A percentile compares a stretch with the other conserved stretches of the same genome.
These are phyloP conservation scores for Zhuqinia jingwanae DNA, from an alignment of 2,888 invertebrate species.

Conservation along the genomic window DNA sequence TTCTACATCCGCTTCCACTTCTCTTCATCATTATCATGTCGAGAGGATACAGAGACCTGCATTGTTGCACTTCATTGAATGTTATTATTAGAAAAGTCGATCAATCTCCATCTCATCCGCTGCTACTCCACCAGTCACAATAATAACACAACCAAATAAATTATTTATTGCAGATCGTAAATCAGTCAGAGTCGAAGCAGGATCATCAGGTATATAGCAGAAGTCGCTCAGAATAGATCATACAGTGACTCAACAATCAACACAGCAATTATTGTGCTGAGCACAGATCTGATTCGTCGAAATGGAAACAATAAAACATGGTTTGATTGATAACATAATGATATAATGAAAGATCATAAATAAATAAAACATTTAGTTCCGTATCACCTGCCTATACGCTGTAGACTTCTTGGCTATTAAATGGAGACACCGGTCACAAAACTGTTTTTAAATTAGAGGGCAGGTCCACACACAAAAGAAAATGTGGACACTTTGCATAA, in stretches of 20 bases:
- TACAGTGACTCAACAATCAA: too few relatives aligned
- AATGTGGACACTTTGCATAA: too few relatives aligned
- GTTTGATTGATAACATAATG: slow-evolving; percentile 45
- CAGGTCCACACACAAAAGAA: too few relatives aligned
- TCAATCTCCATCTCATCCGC: slow-evolving; percentile 9
- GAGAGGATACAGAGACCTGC: neutral
- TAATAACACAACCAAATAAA: too few relatives aligned
- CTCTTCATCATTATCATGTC: neutral
- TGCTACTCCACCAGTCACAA: neutral
- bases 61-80: slow-evolving; percentile 6
- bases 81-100: slow-evolving; percentile 45
- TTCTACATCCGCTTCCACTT: slow-evolving; percentile 36
- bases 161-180: too few relatives aligned
- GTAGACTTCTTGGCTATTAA: too few relatives aligned
- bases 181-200: too few relatives aligned
- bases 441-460: neutral
- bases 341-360: too few relatives aligned
- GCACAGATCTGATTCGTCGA: too few relatives aligned
- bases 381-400: slow-evolving; percentile 12
- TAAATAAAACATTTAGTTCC: slow-evolving; percentile 23
- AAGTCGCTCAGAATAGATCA: too few relatives aligned
- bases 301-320: slow-evolving; percentile 41
- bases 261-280: too few relatives aligned
- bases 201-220: too few relatives aligned
- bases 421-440: slow-evolving; percentile 7